phyloP scores from a whole-genome alignment of 2,113 vertebrate genomes.

The Ameiurus melas region DNA sequence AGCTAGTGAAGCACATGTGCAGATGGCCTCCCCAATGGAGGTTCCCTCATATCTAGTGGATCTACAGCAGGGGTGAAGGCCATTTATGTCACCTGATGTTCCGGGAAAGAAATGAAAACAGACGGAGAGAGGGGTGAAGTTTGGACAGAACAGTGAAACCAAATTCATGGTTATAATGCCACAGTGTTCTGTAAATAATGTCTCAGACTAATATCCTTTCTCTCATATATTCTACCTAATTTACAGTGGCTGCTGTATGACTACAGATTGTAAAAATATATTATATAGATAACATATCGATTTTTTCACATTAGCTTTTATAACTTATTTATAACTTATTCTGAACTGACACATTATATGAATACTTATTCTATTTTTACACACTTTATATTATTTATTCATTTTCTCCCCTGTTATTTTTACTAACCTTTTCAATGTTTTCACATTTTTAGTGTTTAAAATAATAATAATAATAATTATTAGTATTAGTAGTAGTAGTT shows the following conservation, averaged over 20 bases:
- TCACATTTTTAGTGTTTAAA: background rate
- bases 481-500: background rate
- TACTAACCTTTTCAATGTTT: too few species aligned
- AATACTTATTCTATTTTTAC: background rate
- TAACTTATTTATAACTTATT: background rate
- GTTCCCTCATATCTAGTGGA: constrained; percentile 39
- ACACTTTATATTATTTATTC: too few species aligned
- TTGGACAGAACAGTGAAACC: background rate
- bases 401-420: too few species aligned
- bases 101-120: constrained; percentile 13
- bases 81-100: constrained; percentile 44
- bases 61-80: constrained; percentile 31
- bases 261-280: background rate
- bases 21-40: constrained; percentile 53
- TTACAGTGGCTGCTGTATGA: background rate
- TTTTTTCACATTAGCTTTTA: background rate
- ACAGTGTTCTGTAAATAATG: background rate
- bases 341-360: background rate
- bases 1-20: constrained; percentile 31
- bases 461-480: background rate
- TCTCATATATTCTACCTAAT: background rate
- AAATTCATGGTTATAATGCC: constrained; percentile 15
- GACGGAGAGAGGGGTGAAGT: background rate
- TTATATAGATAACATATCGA: background rate
- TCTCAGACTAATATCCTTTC: background rate